Percentiles rank a stretch among this genome's conserved stretches.
Conservation (phyloP, 2,888 invertebrate species). For the Proisotoma minuta region DNA sequence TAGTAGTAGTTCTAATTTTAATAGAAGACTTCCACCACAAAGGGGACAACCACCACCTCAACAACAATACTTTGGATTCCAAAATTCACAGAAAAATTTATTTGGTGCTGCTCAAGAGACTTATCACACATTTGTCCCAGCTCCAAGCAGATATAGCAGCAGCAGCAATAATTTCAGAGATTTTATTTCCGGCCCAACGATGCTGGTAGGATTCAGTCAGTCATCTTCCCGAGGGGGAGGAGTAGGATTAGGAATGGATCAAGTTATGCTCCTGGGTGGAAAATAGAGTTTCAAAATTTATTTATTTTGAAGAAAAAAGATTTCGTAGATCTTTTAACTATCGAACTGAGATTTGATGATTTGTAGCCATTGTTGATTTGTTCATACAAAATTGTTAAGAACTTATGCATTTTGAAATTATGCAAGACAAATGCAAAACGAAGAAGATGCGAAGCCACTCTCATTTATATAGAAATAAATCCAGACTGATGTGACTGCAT, state of each 20-base stretch:
- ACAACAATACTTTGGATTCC: neutral
- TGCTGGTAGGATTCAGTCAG: no score
- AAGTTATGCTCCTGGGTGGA: no score
- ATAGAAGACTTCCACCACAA: slow-evolving; percentile 2
- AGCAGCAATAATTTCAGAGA: neutral
- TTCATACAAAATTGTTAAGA: no score
- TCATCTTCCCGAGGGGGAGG: neutral
- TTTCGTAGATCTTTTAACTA: no score
- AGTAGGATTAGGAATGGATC: neutral
- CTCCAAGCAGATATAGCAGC: slow-evolving; percentile 20
- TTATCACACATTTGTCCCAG: slow-evolving; percentile 21
- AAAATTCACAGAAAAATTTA: slow-evolving; percentile 7
- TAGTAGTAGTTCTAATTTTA: no score
- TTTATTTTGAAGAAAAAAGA: slow-evolving; percentile 6
- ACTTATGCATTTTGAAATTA: no score
- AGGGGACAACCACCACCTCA: neutral
- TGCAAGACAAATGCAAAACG: no score
- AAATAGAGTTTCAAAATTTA: slow-evolving; percentile 1
- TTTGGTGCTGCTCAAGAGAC: slow-evolving; percentile 28
- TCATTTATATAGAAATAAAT: no score
- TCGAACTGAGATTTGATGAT: neutral
- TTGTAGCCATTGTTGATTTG: neutral
- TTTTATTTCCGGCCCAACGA: neutral
- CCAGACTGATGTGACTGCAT: no score
- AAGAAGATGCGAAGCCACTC: no score